These are phyloP conservation scores for Pseudorectes ferrugineus DNA, from an alignment of 2,113 vertebrate genomes.

Conservation along the genomic window DNA sequence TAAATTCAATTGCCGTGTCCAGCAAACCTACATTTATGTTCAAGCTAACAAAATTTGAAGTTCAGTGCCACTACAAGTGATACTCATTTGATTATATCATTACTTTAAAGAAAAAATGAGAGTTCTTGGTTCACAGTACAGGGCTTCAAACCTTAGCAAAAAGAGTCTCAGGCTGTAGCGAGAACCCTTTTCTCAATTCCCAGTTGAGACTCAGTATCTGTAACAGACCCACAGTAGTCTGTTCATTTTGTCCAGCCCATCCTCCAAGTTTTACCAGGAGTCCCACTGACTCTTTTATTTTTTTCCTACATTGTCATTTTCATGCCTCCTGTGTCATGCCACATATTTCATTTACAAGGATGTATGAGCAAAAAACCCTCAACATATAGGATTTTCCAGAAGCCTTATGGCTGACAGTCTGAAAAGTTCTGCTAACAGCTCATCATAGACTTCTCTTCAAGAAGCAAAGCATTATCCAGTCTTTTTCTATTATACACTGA, in stretches of 20 bases:
- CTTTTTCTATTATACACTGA: neutral
- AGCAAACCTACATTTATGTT: neutral
- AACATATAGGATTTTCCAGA: neutral
- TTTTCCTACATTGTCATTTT: neutral
- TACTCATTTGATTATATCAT: neutral
- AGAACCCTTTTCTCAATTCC: neutral
- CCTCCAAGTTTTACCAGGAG: neutral
- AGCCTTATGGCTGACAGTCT: neutral
- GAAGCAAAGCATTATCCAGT: neutral
- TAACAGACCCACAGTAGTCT: neutral
- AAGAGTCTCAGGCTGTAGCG: neutral
- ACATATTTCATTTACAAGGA: neutral
- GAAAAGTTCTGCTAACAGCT: neutral
- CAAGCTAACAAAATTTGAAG: neutral
- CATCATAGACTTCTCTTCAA: neutral
- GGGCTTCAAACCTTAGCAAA: neutral
- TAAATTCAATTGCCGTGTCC: neutral
- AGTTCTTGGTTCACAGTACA: neutral
- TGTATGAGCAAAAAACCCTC: neutral
- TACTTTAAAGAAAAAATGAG: neutral
- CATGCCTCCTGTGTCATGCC: neutral
- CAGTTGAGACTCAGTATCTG: neutral
- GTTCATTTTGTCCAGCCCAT: neutral
- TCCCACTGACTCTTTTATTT: neutral
- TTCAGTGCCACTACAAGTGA: neutral